Percentiles rank a stretch among this genome's conserved stretches.
Evolutionary conservation across 1,140 invertebrate genomes (phyloP).

Genomic region (Macrotrachela quadricornifera): DNA sequence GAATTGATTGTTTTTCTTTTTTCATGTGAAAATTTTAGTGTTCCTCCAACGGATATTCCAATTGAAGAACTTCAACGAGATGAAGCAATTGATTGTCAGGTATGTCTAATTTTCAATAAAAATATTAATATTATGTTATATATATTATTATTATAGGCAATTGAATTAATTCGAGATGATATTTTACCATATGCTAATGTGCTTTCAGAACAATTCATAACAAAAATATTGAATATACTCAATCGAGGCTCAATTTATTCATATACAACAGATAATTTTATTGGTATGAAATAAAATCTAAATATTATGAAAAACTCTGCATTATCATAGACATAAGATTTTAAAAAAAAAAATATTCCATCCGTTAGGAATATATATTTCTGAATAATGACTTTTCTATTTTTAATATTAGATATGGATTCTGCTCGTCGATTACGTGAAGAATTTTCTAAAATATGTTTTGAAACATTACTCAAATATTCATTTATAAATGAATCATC

Average conservation of each 20-base stretch:
- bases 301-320: too few species aligned
- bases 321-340: too few species aligned
- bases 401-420: conserved; percentile 41
- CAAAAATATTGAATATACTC: conserved; percentile 62
- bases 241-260: conserved; percentile 81
- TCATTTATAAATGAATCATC: conserved; percentile 36
- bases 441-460: conserved; percentile 83
- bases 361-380: too few species aligned
- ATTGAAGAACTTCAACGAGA: conserved; percentile 59
- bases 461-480: conserved; percentile 82
- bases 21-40: conserved; percentile 20
- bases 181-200: conserved; percentile 55
- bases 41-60: conserved; percentile 41
- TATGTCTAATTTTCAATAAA: conserved; percentile 10
- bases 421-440: conserved; percentile 60
- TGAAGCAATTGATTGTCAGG: conserved; percentile 54
- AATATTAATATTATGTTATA: too few species aligned
- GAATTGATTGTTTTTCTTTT: background rate
- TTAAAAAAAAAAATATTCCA: too few species aligned
- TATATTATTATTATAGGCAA: conserved; percentile 14
- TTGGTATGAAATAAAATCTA: conserved; percentile 10
- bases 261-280: conserved; percentile 38
- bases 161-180: conserved; percentile 59
- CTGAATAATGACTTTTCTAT: too few species aligned
- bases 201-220: conserved; percentile 62